These are phyloP conservation scores for Luffia ferchaultella DNA, from an alignment of 2,888 invertebrate genomes.

Conservation along the genomic window DNA sequence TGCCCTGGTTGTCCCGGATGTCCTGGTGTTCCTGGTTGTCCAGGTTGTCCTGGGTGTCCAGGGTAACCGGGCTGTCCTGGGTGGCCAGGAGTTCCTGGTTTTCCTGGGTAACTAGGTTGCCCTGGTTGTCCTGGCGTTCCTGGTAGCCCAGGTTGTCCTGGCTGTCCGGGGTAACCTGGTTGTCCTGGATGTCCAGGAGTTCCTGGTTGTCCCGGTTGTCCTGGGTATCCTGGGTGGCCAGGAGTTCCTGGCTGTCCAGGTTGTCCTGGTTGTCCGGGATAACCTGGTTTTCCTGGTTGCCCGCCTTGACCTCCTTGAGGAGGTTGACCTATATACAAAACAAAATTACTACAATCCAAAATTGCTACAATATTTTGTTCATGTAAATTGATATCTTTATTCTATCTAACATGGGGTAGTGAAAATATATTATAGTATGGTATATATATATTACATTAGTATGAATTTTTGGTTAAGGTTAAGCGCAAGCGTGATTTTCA, in stretches of 20 bases:
- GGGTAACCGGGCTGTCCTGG: slow-evolving; percentile 14
- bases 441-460: too few relatives aligned
- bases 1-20: slow-evolving; percentile 14
- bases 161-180: slow-evolving; percentile 4
- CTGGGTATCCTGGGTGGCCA: slow-evolving; percentile 6
- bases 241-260: slow-evolving; percentile 5
- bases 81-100: slow-evolving; percentile 4
- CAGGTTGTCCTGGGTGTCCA: slow-evolving; percentile 13
- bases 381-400: too few relatives aligned
- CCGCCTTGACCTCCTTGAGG: slow-evolving; percentile 11
- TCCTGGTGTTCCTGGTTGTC: slow-evolving; percentile 15
- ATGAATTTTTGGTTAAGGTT: too few relatives aligned
- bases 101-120: slow-evolving; percentile 3
- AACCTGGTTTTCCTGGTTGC: slow-evolving; percentile 11
- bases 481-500: too few relatives aligned
- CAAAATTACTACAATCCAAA: too few relatives aligned
- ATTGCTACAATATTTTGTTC: too few relatives aligned
- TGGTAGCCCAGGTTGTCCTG: slow-evolving; percentile 2
- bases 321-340: slow-evolving; percentile 13
- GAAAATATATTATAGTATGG: too few relatives aligned
- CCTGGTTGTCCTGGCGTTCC: slow-evolving; percentile 11
- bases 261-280: slow-evolving; percentile 6
- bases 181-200: slow-evolving; percentile 2
- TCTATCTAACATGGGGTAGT: too few relatives aligned
- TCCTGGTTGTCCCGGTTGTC: slow-evolving; percentile 8